phyloP scores from a whole-genome alignment of 2,113 vertebrate genomes.

The Pan troglodytes region NHGRI_mPanTro3-v2.1_pri NC_072403.2:50181501-50182000 shows the following conservation, averaged over 20 bases:
- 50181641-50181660: neutral
- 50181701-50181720: no score
- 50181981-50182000: slow-evolving; percentile 69
- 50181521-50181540: neutral
- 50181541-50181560: neutral
- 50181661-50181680: neutral
- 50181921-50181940: neutral
- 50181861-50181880: neutral
- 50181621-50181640: neutral
- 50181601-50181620: neutral
- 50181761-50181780: no score
- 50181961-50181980: neutral
- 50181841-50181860: neutral
- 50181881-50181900: neutral
- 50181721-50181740: no score
- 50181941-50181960: neutral
- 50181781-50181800: no score
- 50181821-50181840: slow-evolving; percentile 5
- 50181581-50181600: neutral
- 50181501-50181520: neutral
- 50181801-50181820: neutral
- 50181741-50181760: no score
- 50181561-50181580: neutral
- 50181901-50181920: slow-evolving; percentile 42
- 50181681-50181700: no score